phyloP scores from a whole-genome alignment of 2,113 vertebrate genomes.

The Peromyscus californicus region DNA sequence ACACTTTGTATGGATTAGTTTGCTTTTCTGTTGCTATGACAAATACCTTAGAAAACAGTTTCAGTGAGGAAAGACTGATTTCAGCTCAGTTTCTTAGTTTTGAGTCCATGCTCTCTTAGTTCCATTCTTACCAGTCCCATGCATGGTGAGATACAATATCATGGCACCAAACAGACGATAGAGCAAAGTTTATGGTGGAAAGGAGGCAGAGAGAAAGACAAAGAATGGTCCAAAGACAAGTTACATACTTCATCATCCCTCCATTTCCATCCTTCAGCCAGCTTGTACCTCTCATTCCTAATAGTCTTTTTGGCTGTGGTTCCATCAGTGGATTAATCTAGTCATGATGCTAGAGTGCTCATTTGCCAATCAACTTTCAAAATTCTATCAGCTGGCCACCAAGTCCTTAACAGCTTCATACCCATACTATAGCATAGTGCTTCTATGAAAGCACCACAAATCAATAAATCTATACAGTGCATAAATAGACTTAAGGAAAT shows the following conservation, averaged over 20 bases:
- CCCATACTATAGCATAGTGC: background rate
- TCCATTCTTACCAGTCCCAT: background rate
- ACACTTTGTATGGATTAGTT: background rate
- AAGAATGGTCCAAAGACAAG: background rate
- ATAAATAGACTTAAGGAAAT: background rate
- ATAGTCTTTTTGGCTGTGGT: background rate
- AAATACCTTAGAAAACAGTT: background rate
- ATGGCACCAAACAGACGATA: background rate
- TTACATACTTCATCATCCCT: background rate
- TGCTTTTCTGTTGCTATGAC: background rate
- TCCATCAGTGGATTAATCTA: no score
- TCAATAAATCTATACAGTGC: background rate
- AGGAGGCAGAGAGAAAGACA: background rate
- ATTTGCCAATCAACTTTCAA: background rate
- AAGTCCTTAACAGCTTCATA: background rate
- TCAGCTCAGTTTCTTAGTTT: background rate
- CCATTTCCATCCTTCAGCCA: background rate
- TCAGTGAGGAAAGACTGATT: background rate
- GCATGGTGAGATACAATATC: background rate
- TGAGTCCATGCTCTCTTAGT: background rate
- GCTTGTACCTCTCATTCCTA: background rate
- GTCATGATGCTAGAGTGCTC: background rate
- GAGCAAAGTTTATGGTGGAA: background rate
- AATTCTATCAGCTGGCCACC: background rate
- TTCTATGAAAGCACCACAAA: background rate